Conservation (phyloP, 2,888 invertebrate species). For the Drosophila tanythrix region DNA sequence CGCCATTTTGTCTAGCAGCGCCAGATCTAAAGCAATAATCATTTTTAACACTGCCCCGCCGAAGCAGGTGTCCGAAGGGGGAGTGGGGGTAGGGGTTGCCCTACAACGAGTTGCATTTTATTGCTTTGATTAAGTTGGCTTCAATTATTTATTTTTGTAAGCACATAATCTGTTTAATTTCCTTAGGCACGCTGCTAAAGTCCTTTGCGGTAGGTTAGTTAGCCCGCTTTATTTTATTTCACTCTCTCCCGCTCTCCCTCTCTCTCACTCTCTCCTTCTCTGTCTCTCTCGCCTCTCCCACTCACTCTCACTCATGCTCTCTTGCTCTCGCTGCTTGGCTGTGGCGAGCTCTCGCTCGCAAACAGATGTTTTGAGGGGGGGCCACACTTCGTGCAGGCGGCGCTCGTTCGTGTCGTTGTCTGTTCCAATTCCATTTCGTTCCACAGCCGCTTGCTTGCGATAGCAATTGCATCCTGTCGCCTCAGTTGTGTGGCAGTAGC, state of each 20-base stretch:
- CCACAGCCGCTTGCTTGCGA: constrained; percentile 48
- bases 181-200: constrained; percentile 36
- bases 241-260: constrained; percentile 13
- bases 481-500: constrained; percentile 79
- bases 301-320: constrained; percentile 8
- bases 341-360: constrained; percentile 39
- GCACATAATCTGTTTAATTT: constrained; percentile 55
- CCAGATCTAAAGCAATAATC: constrained; percentile 21
- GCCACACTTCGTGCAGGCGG: constrained; percentile 34
- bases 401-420: constrained; percentile 44
- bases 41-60: constrained; percentile 19
- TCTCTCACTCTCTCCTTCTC: neutral
- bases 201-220: constrained; percentile 75
- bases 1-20: constrained; percentile 50
- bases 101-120: constrained; percentile 11
- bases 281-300: constrained; percentile 2
- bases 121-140: constrained; percentile 35
- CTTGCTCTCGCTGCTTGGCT: neutral
- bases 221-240: constrained; percentile 37
- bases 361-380: constrained; percentile 54
- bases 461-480: constrained; percentile 70
- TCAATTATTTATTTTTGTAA: constrained; percentile 39
- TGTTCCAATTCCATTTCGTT: constrained; percentile 68
- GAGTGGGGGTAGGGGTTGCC: neutral
- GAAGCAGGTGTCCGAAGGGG: neutral